Evolutionary conservation across 2,113 vertebrate species (phyloP).

Genomic region (Oryzias melastigma): DNA sequence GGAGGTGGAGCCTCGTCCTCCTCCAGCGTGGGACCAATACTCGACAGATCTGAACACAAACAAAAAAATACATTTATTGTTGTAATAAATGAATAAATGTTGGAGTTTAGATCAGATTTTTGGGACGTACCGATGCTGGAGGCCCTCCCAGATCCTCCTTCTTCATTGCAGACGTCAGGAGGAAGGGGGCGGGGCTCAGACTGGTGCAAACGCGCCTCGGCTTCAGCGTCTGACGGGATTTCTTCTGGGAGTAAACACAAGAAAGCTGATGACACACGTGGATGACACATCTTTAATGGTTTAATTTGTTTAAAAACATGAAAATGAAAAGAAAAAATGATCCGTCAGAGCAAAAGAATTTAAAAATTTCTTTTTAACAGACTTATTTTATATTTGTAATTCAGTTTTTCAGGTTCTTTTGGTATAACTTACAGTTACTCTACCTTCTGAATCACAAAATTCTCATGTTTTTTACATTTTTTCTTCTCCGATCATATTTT

Average conservation of each 20-base stretch:
- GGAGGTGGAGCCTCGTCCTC: conserved; percentile 61
- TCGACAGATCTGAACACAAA: conserved; percentile 55
- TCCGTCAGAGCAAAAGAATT: too few relatives aligned
- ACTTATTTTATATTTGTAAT: too few relatives aligned
- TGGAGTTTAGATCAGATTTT: neutral
- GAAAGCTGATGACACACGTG: neutral
- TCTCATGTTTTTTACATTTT: too few relatives aligned
- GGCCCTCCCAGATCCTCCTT: conserved; percentile 55
- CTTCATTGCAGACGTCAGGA: conserved; percentile 65
- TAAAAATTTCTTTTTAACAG: too few relatives aligned
- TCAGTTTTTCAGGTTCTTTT: too few relatives aligned
- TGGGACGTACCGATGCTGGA: conserved; percentile 62
- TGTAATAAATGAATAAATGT: too few relatives aligned
- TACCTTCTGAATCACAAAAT: too few relatives aligned
- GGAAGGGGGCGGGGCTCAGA: conserved; percentile 27
- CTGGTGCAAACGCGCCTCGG: conserved; percentile 77
- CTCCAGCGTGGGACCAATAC: conserved; percentile 42
- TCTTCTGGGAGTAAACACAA: conserved; percentile 76
- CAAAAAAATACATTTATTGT: neutral
- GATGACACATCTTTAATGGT: neutral
- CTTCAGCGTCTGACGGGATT: conserved; percentile 88
- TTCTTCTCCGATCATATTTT: too few relatives aligned
- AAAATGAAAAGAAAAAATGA: too few relatives aligned
- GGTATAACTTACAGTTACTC: too few relatives aligned
- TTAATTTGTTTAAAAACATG: neutral